Conservation (phyloP, 2,113 vertebrate genomes). For the Erythrolamprus reginae region DNA sequence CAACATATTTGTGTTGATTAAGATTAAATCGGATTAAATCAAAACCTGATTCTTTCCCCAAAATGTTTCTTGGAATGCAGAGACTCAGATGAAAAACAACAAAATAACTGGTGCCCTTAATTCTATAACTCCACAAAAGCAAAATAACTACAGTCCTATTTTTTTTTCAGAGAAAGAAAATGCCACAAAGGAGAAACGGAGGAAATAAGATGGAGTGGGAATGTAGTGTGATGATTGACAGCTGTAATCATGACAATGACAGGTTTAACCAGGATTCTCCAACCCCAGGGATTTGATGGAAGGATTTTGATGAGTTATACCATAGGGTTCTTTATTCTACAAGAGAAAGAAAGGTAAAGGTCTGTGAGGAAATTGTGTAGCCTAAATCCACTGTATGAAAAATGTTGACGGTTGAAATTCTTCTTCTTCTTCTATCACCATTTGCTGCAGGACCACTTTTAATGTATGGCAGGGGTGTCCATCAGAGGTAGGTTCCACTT, state of each 20-base stretch:
- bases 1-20: neutral
- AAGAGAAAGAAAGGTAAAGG: neutral
- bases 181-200: neutral
- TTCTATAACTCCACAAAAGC: neutral
- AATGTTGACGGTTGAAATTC: neutral
- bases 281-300: neutral
- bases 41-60: neutral
- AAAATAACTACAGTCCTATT: neutral
- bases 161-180: neutral
- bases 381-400: neutral
- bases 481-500: too few relatives aligned
- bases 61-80: neutral
- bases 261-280: neutral
- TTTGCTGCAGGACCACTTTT: neutral
- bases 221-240: neutral
- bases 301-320: neutral
- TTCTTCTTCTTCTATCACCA: neutral
- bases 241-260: neutral
- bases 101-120: neutral
- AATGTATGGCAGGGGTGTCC: neutral
- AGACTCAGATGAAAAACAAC: neutral
- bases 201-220: neutral
- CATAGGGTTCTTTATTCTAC: neutral
- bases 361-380: neutral
- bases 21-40: neutral